Percentiles rank a stretch among this genome's conserved stretches.
These are phyloP conservation scores for Papilio gigon DNA, from an alignment of 2,888 invertebrate species.

Conservation along the genomic window DNA sequence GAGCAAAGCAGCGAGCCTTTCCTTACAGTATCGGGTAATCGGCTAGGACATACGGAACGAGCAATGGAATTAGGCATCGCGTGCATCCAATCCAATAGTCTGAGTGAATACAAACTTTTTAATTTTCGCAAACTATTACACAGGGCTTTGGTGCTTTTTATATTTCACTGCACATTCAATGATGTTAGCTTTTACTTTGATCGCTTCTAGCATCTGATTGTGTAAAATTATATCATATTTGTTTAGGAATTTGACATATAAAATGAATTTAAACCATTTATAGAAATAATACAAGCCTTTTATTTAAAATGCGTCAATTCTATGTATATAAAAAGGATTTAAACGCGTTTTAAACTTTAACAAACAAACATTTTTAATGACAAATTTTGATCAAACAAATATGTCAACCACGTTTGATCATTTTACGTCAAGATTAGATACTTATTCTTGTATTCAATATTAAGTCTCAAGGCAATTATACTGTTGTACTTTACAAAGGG, in stretches of 20 bases:
- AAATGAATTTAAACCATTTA: conserved; percentile 1
- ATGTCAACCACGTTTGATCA: too few species aligned
- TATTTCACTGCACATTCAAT: conserved; percentile 26
- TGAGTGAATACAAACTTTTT: conserved; percentile 59
- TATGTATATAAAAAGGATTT: too few species aligned
- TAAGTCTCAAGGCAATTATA: too few species aligned
- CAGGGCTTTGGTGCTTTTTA: conserved; percentile 40
- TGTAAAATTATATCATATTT: conserved; percentile 1
- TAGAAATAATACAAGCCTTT: too few species aligned
- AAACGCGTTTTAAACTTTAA: neutral
- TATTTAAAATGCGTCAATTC: too few species aligned
- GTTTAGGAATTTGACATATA: neutral
- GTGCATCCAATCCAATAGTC: conserved; percentile 61
- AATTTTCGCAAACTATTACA: conserved; percentile 57
- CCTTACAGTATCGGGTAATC: conserved; percentile 45
- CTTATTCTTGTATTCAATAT: too few species aligned
- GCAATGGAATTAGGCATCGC: conserved; percentile 61
- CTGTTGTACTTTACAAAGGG: too few species aligned
- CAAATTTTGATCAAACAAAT: too few species aligned
- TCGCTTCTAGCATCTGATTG: conserved; percentile 2
- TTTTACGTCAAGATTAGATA: too few species aligned
- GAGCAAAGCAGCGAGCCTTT: conserved; percentile 2
- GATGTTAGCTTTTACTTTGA: conserved; percentile 28
- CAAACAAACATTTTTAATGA: too few species aligned
- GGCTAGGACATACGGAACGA: conserved; percentile 49